Evolutionary conservation across 2,888 invertebrate species (phyloP).

Genomic region (Lordiphosa fenestrarum): DNA sequence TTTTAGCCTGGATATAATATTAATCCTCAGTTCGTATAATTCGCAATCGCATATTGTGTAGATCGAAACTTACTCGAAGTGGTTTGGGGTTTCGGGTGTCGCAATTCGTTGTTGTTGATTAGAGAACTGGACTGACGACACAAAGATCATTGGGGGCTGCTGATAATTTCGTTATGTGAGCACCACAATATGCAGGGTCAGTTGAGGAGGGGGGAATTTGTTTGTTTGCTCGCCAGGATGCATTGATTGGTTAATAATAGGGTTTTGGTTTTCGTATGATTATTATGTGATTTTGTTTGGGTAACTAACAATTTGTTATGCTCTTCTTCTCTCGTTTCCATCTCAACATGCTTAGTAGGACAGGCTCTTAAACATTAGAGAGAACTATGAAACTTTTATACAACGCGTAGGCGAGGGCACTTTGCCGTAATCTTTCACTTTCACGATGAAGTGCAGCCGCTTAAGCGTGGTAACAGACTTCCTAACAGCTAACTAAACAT

Average conservation of each 20-base stretch:
- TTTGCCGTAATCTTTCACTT: too few relatives aligned
- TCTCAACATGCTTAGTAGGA: constrained; percentile 50
- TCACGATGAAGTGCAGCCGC: too few relatives aligned
- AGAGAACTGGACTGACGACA: constrained; percentile 63
- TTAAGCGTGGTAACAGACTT: constrained; percentile 36
- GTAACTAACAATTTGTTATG: constrained; percentile 50
- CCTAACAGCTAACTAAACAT: constrained; percentile 58
- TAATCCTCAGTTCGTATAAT: constrained; percentile 34
- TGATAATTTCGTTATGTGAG: constrained; percentile 54
- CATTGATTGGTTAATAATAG: constrained; percentile 35
- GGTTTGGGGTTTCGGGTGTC: constrained; percentile 13
- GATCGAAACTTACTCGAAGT: constrained; percentile 14
- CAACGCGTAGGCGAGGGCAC: too few relatives aligned
- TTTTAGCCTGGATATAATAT: constrained; percentile 20
- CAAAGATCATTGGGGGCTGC: constrained; percentile 59
- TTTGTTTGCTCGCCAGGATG: constrained; percentile 56
- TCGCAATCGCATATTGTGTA: constrained; percentile 10
- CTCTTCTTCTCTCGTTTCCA: constrained; percentile 21
- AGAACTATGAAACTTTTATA: constrained; percentile 42
- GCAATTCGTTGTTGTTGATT: constrained; percentile 46
- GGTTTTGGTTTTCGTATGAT: constrained; percentile 18
- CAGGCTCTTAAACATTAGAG: constrained; percentile 50
- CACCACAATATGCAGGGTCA: constrained; percentile 28
- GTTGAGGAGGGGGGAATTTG: not conserved
- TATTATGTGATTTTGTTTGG: constrained; percentile 18